Percentiles rank a stretch among this genome's conserved stretches.
Conservation (phyloP, 2,797 vertebrate species). For the Florisuga fusca region DNA sequence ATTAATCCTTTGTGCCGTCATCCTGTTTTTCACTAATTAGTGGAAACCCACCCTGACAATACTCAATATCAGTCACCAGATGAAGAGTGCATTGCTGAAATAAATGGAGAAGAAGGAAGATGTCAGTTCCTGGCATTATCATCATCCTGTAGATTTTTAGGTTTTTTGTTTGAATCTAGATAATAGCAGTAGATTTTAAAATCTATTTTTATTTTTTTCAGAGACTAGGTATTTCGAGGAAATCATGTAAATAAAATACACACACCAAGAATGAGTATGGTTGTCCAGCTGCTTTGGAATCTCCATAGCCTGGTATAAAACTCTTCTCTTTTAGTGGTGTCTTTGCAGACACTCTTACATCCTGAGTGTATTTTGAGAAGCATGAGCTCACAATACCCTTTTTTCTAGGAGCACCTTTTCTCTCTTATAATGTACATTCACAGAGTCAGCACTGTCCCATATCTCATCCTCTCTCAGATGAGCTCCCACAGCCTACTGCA, state of each 20-base stretch:
- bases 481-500: neutral
- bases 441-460: neutral
- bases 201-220: neutral
- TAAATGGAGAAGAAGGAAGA: conserved; percentile 54
- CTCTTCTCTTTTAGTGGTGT: neutral
- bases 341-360: neutral
- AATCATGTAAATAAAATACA: neutral
- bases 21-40: conserved; percentile 64
- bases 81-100: conserved; percentile 46
- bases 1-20: conserved; percentile 63
- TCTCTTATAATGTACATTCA: neutral
- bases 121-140: neutral
- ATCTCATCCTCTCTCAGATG: neutral
- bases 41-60: conserved; percentile 56
- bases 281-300: neutral
- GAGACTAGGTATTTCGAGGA: neutral
- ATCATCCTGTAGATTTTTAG: neutral
- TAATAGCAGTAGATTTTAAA: neutral
- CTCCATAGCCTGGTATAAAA: neutral
- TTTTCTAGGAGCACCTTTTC: neutral
- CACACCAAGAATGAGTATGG: neutral
- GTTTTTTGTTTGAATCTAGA: conserved; percentile 20
- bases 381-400: neutral
- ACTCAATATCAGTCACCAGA: conserved; percentile 60
- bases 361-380: neutral